phyloP scores from a whole-genome alignment of 2,888 invertebrate species.

The Lordiphosa fenestrarum region DNA sequence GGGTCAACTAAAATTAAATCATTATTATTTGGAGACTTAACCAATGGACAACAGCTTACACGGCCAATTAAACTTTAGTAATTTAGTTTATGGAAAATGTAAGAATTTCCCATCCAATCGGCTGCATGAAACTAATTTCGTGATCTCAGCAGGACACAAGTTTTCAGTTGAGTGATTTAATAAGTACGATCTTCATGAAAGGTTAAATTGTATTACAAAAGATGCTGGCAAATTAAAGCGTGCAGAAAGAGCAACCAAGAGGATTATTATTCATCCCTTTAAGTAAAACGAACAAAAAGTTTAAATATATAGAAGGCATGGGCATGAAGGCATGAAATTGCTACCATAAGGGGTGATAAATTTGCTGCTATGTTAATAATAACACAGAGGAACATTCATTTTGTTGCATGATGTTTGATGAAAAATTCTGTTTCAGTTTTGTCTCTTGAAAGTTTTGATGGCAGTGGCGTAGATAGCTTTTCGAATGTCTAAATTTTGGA shows the following conservation, averaged over 20 bases:
- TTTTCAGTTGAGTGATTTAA: constrained; percentile 60
- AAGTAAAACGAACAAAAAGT: constrained; percentile 26
- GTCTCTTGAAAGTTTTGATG: too few species aligned
- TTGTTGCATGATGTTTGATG: too few species aligned
- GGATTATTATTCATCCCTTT: constrained; percentile 43
- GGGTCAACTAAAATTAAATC: too few species aligned
- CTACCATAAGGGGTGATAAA: constrained; percentile 18
- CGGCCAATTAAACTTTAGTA: too few species aligned
- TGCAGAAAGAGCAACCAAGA: constrained; percentile 62
- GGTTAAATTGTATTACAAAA: constrained; percentile 23
- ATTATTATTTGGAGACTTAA: too few species aligned
- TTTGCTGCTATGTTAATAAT: background rate
- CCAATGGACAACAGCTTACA: too few species aligned
- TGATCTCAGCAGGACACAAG: constrained; percentile 51
- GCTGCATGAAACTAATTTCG: constrained; percentile 45
- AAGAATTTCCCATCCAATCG: constrained; percentile 55
- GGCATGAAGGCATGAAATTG: background rate
- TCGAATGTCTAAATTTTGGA: too few species aligned
- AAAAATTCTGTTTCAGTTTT: too few species aligned
- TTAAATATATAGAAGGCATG: constrained; percentile 6
- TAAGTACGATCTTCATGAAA: constrained; percentile 39
- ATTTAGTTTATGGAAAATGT: too few species aligned
- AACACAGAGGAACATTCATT: too few species aligned
- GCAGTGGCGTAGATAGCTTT: too few species aligned
- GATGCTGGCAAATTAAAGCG: constrained; percentile 42